A percentile compares a stretch with the other conserved stretches of the same genome.
These are phyloP conservation scores for Aphodius granarius DNA, from an alignment of 2,888 invertebrate genomes.

Conservation along the genomic window DNA sequence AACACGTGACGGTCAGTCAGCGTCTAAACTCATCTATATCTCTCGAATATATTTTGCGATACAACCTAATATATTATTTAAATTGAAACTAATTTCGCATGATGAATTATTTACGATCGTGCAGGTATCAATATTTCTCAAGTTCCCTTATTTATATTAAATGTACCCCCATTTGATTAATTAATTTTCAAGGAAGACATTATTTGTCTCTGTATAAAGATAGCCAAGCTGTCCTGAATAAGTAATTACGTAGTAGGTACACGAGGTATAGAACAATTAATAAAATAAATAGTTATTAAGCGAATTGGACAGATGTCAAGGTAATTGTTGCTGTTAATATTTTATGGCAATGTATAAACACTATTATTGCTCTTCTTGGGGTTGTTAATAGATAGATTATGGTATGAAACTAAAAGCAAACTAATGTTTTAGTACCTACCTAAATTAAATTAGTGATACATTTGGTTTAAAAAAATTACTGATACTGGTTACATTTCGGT, in stretches of 20 bases:
- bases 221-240: not conserved
- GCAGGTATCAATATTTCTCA: not conserved
- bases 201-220: not conserved
- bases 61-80: too few species aligned
- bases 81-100: too few species aligned
- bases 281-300: not conserved
- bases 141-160: not conserved
- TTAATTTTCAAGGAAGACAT: not conserved
- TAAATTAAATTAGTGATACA: too few species aligned
- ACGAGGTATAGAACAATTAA: not conserved
- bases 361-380: not conserved
- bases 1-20: not conserved
- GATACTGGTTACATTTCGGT: too few species aligned
- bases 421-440: too few species aligned
- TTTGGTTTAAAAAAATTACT: too few species aligned
- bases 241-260: not conserved
- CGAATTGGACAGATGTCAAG: not conserved
- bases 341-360: not conserved
- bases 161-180: not conserved
- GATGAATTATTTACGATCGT: too few species aligned
- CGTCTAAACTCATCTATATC: constrained; percentile 21
- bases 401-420: too few species aligned
- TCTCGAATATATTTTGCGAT: too few species aligned
- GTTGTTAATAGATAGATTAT: not conserved
- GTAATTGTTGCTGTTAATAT: not conserved